Base-by-base conservation (phyloP, 2,888 invertebrate genomes). In the Andrena haemorrhoa region DNA sequence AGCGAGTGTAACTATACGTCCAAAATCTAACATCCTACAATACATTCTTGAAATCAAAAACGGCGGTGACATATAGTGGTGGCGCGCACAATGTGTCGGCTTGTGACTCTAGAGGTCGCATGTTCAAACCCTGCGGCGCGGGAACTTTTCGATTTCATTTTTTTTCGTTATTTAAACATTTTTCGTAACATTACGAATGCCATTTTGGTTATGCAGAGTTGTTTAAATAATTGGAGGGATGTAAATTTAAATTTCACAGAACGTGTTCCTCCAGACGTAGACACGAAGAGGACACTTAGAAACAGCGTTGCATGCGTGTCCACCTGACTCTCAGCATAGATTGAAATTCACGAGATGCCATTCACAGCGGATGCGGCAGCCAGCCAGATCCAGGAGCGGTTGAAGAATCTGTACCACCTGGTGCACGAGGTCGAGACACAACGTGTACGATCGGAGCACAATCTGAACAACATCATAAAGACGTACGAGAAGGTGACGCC, bases 371-470 rank as follows among this genome's bases (percentile, higher is more conserved):
- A 97, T 94, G 96, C 96, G 58, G 96, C 97, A 68, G 97, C 97
- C 1, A 96, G 96, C 88, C 96, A 96, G 94, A 96, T 96, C 82
- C 94, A 98, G 96, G 98, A 98, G 88, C 95, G 98, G 23, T 94
- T 98, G 26, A 96, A 97, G 91, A 96, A 96, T 5, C 94, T 98
- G 16, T 97, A 97, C 89, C 95, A 96, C 61, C 94, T 97, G 10
- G 96, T 98, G 51, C 97, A 97, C 92, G 97, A 98, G 73, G 96
- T 98, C 87, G 98, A 98, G 93, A 96, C 96, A 68, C 98, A 97
- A 91, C 95, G 98, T 71, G 95, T 95, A n/a, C 95, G 96, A 63
- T 97, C 97, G 89, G 98, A 98, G 91, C 96, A 96, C 74, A 98
- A 97, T 75, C 95, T 98, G 75, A 96, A 96, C 70, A 96, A 96